These are phyloP conservation scores for Aricia artaxerxes DNA, from an alignment of 2,888 invertebrate species.

Conservation along the genomic window DNA sequence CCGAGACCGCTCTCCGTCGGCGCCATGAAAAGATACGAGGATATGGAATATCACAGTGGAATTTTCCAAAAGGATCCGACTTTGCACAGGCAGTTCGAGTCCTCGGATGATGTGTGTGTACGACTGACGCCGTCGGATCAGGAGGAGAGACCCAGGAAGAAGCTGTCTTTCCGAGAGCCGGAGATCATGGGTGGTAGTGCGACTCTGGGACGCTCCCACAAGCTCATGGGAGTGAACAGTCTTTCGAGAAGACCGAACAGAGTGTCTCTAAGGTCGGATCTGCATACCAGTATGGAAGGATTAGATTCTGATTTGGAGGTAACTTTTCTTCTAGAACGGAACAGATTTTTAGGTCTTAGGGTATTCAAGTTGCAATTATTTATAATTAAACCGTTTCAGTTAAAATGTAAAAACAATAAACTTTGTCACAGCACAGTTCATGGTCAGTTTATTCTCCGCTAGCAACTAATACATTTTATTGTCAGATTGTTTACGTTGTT, in stretches of 20 bases:
- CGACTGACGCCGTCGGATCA: slow-evolving; percentile 65
- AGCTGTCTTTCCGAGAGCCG: slow-evolving; percentile 92
- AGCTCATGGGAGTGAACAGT: slow-evolving; percentile 72
- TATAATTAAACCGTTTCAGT: neutral
- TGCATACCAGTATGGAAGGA: slow-evolving; percentile 78
- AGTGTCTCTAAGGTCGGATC: slow-evolving; percentile 57
- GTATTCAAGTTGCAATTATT: neutral
- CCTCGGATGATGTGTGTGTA: slow-evolving; percentile 65
- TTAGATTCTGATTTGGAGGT: slow-evolving; percentile 82
- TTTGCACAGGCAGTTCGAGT: slow-evolving; percentile 56
- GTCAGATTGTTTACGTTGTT: neutral
- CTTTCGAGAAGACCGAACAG: slow-evolving; percentile 61
- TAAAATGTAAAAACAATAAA: neutral
- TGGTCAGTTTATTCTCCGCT: neutral
- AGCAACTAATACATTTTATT: neutral
- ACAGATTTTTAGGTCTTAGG: too few species aligned
- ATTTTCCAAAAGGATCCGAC: slow-evolving; percentile 56
- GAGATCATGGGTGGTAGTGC: slow-evolving; percentile 81
- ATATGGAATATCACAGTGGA: slow-evolving; percentile 52
- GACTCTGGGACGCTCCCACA: slow-evolving; percentile 65
- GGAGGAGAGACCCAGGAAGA: slow-evolving; percentile 87
- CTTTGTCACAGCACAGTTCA: neutral
- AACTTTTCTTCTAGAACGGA: slow-evolving; percentile 21
- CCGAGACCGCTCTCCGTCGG: slow-evolving; percentile 70
- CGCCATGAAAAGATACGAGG: slow-evolving; percentile 61